phyloP scores from a whole-genome alignment of 1,140 invertebrate species.

The Ceratina calcarata region DNA sequence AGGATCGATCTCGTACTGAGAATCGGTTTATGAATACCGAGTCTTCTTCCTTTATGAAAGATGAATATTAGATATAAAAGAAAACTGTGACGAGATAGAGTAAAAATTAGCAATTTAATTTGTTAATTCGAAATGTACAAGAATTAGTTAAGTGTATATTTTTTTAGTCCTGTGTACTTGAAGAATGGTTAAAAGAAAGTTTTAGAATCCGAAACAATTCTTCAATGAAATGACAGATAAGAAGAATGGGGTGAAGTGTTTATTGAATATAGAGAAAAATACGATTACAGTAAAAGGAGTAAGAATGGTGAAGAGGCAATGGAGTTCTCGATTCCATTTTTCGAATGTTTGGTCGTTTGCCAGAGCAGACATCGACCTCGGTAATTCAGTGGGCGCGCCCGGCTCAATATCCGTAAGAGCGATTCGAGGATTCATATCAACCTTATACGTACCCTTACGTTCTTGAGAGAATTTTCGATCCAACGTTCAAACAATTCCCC shows the following conservation, averaged over 20 bases:
- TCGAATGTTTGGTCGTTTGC: constrained; percentile 22
- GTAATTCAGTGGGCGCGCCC: constrained; percentile 34
- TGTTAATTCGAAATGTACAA: no score
- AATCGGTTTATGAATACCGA: neutral
- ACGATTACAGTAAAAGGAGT: no score
- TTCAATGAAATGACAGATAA: neutral
- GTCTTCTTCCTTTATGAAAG: neutral
- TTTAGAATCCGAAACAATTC: no score
- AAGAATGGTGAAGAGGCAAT: neutral
- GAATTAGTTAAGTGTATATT: no score
- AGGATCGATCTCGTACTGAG: constrained; percentile 3
- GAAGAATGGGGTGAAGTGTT: no score
- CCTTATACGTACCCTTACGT: neutral
- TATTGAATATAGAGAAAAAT: neutral
- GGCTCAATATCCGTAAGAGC: constrained; percentile 8
- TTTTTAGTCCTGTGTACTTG: neutral
- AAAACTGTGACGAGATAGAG: no score
- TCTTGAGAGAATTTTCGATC: neutral
- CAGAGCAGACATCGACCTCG: constrained; percentile 33
- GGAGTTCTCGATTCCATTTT: constrained; percentile 17
- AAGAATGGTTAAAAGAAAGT: neutral
- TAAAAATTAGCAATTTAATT: no score
- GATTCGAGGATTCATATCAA: constrained; percentile 11
- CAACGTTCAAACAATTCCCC: neutral
- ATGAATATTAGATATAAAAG: neutral